Base-by-base conservation (phyloP, 2,888 invertebrate species). In the Nymphalis polychloros region DNA sequence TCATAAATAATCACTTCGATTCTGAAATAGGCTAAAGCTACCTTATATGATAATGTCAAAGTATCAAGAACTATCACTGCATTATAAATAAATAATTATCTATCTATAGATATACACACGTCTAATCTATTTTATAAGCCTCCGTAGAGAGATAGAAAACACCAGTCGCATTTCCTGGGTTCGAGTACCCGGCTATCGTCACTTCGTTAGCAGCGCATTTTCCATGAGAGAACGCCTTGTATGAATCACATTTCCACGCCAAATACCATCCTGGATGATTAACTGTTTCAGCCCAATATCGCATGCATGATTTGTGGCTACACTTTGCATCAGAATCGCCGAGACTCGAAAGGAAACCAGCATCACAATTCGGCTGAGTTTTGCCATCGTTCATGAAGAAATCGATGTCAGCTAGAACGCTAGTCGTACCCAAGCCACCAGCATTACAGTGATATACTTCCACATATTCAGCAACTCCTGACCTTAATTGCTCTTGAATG, bases 371-470 rank as follows among this genome's bases (percentile, higher is more conserved):
- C 0, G 94, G 94, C 76, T 95, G 95, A 13, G 89, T 86, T 50
- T 80, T 81, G 0, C 94, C 94, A 10, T 89, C 87, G 10, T 93
- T 93, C 72, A 94, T 94, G 13, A 94, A 92, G 81, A 94, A 94
- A 76, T 95, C 94, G 0, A 88, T 87, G 70, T 94, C 93, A 31
- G 93, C 94, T 23, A 94, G 76, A 0, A 93, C 90, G 41, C 88
- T 84, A 1, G 87, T 91, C 0, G 93, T 92, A 1, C 93, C 94
- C 16, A 93, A 80, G 0, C 89, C 90, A 4, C 94, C 94, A 53
- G 92, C 93, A 72, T 94, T 94, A 8, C 94, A 94, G 78, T 95
- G 95, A 72, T 94, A 91, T 0, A 93, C 91, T 80, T 94, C 94
- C 0, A 95, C 94, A 76, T 94, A 94, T 6, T 88, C 81, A 0